Conservation (phyloP, 2,113 vertebrate genomes). For the Diphyllodes magnificus region DNA sequence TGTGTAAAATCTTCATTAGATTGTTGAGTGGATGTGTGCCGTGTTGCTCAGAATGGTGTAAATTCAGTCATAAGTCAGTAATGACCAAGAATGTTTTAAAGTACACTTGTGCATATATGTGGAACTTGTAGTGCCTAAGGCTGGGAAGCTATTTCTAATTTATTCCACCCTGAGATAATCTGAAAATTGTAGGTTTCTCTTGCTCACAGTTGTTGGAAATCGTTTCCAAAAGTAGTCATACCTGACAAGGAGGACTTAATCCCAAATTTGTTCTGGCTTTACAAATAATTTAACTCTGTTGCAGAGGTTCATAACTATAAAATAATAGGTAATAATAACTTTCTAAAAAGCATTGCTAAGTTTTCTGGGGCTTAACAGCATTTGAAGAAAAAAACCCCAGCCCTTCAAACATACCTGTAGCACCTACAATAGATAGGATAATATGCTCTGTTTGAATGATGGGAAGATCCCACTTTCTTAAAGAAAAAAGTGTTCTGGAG, state of each 20-base stretch:
- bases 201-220: not conserved
- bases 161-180: not conserved
- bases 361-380: not conserved
- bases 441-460: not conserved
- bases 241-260: not conserved
- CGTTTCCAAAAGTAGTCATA: not conserved
- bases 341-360: not conserved
- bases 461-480: not conserved
- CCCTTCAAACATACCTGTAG: not conserved
- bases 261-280: not conserved
- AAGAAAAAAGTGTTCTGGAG: not conserved
- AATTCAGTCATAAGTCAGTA: not conserved
- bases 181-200: conserved; percentile 22
- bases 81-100: not conserved
- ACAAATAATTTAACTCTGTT: not conserved
- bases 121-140: not conserved
- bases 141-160: not conserved
- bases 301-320: not conserved
- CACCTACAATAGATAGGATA: not conserved
- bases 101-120: not conserved
- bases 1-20: not conserved
- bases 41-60: not conserved
- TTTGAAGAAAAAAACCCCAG: not conserved
- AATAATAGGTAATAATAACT: not conserved
- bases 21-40: not conserved